phyloP scores from a whole-genome alignment of 2,113 vertebrate genomes.

The Physeter macrocephalus region DNA sequence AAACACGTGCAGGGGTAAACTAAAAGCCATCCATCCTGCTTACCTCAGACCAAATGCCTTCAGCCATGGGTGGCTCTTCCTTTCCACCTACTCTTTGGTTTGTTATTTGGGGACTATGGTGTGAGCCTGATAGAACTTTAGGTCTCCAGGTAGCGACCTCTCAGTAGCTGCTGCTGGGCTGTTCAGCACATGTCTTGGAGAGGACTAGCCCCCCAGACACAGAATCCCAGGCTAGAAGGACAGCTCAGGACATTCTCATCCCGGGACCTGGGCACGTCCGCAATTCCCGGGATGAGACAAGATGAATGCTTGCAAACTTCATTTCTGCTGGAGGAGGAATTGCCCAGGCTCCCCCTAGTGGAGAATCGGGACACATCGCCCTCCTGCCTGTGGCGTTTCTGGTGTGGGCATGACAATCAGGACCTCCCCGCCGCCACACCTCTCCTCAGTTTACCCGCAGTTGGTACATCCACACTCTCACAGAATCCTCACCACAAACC shows the following conservation, averaged over 20 bases:
- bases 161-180: neutral
- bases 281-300: neutral
- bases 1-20: neutral
- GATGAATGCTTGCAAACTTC: no score
- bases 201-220: neutral
- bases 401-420: neutral
- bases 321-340: neutral
- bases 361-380: neutral
- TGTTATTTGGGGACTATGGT: neutral
- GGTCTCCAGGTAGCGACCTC: neutral
- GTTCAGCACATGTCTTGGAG: neutral
- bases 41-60: fast-evolving
- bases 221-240: neutral
- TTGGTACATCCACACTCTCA: neutral
- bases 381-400: neutral
- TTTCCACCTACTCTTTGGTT: neutral
- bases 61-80: neutral
- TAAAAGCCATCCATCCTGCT: neutral
- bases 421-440: fast-evolving
- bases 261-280: neutral
- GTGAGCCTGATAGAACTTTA: neutral
- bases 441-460: neutral
- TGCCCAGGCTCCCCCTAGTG: slow-evolving; percentile 57
- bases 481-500: neutral
- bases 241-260: neutral